A percentile compares a stretch with the other conserved stretches of the same genome.
Evolutionary conservation across 1,140 invertebrate genomes (phyloP).

Genomic region (Leptonema lineaticorne): DNA sequence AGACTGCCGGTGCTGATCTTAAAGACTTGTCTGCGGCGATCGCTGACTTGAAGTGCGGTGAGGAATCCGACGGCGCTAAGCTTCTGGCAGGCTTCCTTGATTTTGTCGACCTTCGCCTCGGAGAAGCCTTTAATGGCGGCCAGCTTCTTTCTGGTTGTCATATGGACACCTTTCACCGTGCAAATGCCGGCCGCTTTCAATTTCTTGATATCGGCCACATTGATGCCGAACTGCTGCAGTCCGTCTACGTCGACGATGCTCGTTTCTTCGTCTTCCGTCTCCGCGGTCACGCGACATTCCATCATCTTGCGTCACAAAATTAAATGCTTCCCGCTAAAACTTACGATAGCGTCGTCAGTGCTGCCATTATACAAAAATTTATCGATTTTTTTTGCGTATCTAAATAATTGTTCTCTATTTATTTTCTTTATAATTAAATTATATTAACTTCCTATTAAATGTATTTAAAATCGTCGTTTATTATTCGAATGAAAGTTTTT

Average conservation of each 20-base stretch:
- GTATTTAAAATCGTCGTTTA: no score
- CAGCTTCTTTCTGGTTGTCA: slow-evolving; percentile 75
- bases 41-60: slow-evolving; percentile 73
- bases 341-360: no score
- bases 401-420: no score
- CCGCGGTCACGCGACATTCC: neutral
- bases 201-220: slow-evolving; percentile 72
- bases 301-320: no score
- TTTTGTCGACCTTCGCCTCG: slow-evolving; percentile 81
- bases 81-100: slow-evolving; percentile 74
- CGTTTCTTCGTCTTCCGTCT: slow-evolving; percentile 55
- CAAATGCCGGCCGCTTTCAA: slow-evolving; percentile 76
- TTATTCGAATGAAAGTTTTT: no score
- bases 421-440: no score
- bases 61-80: slow-evolving; percentile 63
- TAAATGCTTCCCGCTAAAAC: no score
- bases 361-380: no score
- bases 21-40: slow-evolving; percentile 71
- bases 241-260: slow-evolving; percentile 60
- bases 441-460: no score
- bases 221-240: slow-evolving; percentile 57
- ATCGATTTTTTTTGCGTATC: no score
- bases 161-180: slow-evolving; percentile 79
- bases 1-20: slow-evolving; percentile 71
- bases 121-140: slow-evolving; percentile 76